These are phyloP conservation scores for Polyploca ridens DNA, from an alignment of 2,888 invertebrate genomes.

Conservation along the genomic window DNA sequence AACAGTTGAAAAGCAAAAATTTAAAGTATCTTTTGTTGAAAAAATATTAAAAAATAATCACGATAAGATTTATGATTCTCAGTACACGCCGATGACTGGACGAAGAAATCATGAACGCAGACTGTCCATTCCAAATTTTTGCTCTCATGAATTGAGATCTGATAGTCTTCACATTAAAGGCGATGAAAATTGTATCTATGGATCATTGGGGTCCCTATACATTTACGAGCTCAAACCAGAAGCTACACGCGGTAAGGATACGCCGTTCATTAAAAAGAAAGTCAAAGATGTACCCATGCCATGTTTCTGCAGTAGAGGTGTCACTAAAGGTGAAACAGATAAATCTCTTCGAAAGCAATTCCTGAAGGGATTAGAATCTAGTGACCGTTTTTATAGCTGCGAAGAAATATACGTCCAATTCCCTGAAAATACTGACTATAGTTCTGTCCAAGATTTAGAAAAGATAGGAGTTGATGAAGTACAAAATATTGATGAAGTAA, in stretches of 20 bases:
- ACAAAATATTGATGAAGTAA: background rate
- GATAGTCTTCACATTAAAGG: conserved; percentile 57
- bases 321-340: conserved; percentile 21
- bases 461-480: background rate
- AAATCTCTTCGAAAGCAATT: conserved; percentile 22
- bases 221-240: conserved; percentile 56
- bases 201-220: conserved; percentile 47
- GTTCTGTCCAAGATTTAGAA: background rate
- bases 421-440: background rate
- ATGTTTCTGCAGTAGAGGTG: conserved; percentile 59
- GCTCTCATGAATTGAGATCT: conserved; percentile 29
- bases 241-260: conserved; percentile 38
- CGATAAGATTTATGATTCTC: conserved; percentile 15
- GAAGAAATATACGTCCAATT: conserved; percentile 40
- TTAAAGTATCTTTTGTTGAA: background rate
- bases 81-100: conserved; percentile 20
- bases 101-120: conserved; percentile 16
- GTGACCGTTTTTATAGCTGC: conserved; percentile 52
- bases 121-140: conserved; percentile 39
- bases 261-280: conserved; percentile 59
- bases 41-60: background rate
- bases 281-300: conserved; percentile 48
- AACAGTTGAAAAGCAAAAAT: background rate
- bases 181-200: conserved; percentile 54
- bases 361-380: conserved; percentile 25